Evolutionary conservation across 1,140 invertebrate species (phyloP).

Genomic region (Drosophila hydei): DNA sequence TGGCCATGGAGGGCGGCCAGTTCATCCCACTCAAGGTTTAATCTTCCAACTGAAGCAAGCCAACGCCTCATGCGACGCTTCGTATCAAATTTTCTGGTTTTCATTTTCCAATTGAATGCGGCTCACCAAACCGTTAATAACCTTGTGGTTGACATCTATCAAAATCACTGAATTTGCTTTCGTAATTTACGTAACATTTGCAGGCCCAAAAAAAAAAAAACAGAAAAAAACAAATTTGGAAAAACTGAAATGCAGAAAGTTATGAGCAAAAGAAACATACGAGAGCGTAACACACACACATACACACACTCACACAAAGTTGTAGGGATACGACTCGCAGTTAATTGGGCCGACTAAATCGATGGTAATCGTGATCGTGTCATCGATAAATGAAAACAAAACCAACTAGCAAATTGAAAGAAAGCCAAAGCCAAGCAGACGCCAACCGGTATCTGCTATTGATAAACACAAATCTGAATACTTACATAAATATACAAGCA

Average conservation of each 20-base stretch:
- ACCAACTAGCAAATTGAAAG: constrained; percentile 43
- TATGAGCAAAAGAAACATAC: constrained; percentile 28
- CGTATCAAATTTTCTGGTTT: not conserved
- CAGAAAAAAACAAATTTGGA: constrained; percentile 12
- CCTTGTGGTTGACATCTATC: constrained; percentile 65
- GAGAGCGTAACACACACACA: constrained; percentile 18
- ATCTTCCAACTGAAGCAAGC: too few species aligned
- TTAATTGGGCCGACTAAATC: constrained; percentile 57
- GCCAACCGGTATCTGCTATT: constrained; percentile 39
- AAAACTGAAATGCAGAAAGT: constrained; percentile 54
- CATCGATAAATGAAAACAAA: constrained; percentile 59
- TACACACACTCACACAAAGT: too few species aligned
- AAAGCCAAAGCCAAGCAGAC: constrained; percentile 17
- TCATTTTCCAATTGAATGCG: constrained; percentile 50
- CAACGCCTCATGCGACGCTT: not conserved
- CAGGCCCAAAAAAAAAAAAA: constrained; percentile 20
- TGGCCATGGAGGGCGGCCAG: too few species aligned
- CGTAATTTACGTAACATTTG: constrained; percentile 77
- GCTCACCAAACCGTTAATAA: constrained; percentile 69
- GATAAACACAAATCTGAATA: constrained; percentile 19
- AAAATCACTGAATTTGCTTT: constrained; percentile 49
- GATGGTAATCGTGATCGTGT: constrained; percentile 50
- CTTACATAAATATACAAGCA: constrained; percentile 11
- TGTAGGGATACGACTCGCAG: not conserved
- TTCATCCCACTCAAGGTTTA: too few species aligned